Conservation (phyloP, 1,140 invertebrate species). For the Drosophila saltans region DNA sequence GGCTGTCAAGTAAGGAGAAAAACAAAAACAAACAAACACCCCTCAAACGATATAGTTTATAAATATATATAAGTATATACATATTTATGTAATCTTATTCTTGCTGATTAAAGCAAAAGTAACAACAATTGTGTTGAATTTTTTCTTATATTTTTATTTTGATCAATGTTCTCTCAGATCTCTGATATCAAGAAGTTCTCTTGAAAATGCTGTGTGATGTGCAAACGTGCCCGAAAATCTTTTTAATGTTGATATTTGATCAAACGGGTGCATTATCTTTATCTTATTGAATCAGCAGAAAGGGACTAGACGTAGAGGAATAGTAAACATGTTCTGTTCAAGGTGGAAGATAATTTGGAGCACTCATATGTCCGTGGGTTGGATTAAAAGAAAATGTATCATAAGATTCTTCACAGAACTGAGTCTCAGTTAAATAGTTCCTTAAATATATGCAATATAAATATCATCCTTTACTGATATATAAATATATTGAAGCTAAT, state of each 20-base stretch:
- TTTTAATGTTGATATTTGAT: slow-evolving; percentile 4
- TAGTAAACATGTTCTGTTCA: too few relatives aligned
- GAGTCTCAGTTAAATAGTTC: too few relatives aligned
- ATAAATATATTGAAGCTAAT: too few relatives aligned
- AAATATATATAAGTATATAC: slow-evolving; percentile 16
- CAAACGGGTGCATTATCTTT: neutral
- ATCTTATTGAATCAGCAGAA: neutral
- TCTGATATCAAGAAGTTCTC: slow-evolving; percentile 38
- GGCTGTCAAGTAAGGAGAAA: slow-evolving; percentile 29
- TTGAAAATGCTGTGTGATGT: slow-evolving; percentile 26
- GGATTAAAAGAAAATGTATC: too few relatives aligned
- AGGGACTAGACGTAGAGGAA: too few relatives aligned
- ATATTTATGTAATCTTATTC: slow-evolving; percentile 26
- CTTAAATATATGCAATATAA: too few relatives aligned
- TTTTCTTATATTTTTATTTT: slow-evolving; percentile 38
- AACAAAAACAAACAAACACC: slow-evolving; percentile 48
- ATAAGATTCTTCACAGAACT: too few relatives aligned
- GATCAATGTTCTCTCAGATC: slow-evolving; percentile 30
- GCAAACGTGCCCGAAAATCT: slow-evolving; percentile 31
- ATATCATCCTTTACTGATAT: too few relatives aligned
- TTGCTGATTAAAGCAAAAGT: slow-evolving; percentile 52
- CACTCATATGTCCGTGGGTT: too few relatives aligned
- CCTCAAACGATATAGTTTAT: slow-evolving; percentile 41
- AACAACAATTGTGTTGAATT: slow-evolving; percentile 39
- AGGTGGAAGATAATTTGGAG: too few relatives aligned